Evolutionary conservation across 2,113 vertebrate species (phyloP), one percentile per base, ranked within the genome.

Genomic region (Mystacornis crossleyi): DNA sequence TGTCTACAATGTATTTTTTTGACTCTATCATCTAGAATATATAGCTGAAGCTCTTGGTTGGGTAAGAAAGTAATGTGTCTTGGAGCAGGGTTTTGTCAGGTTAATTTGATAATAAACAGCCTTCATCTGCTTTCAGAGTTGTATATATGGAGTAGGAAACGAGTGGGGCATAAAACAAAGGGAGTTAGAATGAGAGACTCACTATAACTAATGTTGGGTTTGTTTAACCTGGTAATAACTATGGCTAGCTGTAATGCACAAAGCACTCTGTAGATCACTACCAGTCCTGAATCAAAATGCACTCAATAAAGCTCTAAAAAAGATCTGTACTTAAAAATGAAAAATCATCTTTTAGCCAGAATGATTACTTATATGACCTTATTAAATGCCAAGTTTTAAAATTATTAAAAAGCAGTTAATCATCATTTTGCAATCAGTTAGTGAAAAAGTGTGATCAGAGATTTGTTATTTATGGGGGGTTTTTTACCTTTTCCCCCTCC

Each of bases 21-120:
- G 5, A 50, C 13, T 3, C 38, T 51, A 1, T 21, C 0, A 0
- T 33, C 16, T 33, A 13, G 24, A 75, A 12, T 47, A 29, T 26
- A 17, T 14, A 53, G 31, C 6, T 51, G 7, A 61, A 42, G 7
- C 21, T 73, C 12, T 61, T 45, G 25, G 19, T 7, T 65, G 26
- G 14, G 13, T 38, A 42, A 71, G 18, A 58, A 73, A 50, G 17
- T 28, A 58, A 33, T 28, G 28, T 38, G 11, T 43, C 25, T 62
- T 78, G 18, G 24, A 55, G 33, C 18, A 67, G 40, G 18, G 8
- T 28, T 62, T 93, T 83, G 18, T 81, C 47, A 31, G 38, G 28
- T 61, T 82, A 43, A 33, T 95, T 89, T 92, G 51, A 25, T 77
- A 81, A 90, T 51, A 47, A 95, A 45, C 31, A 47, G 42, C 18